Evolutionary conservation across 2,113 vertebrate genomes (phyloP).

Genomic region (Phaethornis superciliosus): DNA sequence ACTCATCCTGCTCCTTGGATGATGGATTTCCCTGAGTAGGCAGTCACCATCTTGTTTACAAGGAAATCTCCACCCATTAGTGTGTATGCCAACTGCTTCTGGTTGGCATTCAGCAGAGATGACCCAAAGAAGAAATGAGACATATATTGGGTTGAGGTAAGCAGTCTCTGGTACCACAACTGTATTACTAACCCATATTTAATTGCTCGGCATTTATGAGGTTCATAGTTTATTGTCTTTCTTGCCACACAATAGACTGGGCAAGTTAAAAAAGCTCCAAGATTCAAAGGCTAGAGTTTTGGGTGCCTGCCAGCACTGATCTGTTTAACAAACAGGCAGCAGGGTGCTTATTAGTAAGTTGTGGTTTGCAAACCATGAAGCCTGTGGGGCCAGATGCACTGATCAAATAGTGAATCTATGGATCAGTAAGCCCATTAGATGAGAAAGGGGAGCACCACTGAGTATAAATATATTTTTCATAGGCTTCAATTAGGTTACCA

Average conservation of each 20-base stretch:
- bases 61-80: conserved; percentile 38
- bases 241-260: conserved; percentile 74
- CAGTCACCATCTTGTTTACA: conserved; percentile 68
- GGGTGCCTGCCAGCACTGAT: conserved; percentile 79
- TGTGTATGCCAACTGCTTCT: conserved; percentile 14
- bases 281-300: conserved; percentile 78
- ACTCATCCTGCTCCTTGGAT: neutral
- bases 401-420: conserved; percentile 77
- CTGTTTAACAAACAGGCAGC: conserved; percentile 83
- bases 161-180: conserved; percentile 73
- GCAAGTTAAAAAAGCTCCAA: conserved; percentile 75
- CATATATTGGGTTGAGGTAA: conserved; percentile 70
- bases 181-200: conserved; percentile 73
- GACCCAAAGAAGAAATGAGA: conserved; percentile 70
- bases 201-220: conserved; percentile 77
- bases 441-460: conserved; percentile 52
- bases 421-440: conserved; percentile 66
- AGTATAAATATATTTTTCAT: conserved; percentile 65
- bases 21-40: conserved; percentile 10
- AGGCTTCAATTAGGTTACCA: conserved; percentile 69
- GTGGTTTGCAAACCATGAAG: conserved; percentile 79
- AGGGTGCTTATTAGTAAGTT: conserved; percentile 82
- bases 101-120: conserved; percentile 66
- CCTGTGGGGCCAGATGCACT: conserved; percentile 73
- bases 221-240: conserved; percentile 76